These are phyloP conservation scores for Cotesia chilonis DNA, from an alignment of 1,140 invertebrate genomes.

Conservation along the genomic window DNA sequence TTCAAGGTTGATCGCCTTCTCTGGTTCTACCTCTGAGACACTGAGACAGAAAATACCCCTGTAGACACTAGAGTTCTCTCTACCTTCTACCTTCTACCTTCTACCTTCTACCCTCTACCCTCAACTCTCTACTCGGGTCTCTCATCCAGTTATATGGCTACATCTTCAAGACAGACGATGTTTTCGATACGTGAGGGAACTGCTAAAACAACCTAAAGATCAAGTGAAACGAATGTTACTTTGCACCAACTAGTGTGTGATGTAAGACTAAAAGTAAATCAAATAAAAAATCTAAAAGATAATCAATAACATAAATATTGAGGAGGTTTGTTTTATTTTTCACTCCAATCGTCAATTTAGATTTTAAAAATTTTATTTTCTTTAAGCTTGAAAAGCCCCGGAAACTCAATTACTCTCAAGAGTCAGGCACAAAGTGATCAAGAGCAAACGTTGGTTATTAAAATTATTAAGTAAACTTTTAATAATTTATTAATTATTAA, in stretches of 20 bases:
- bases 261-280: not conserved
- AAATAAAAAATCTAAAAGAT: not conserved
- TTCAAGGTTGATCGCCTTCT: not conserved
- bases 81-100: no score
- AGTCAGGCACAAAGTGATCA: no score
- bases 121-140: no score
- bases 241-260: constrained; percentile 1
- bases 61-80: not conserved
- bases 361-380: not conserved
- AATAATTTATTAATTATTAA: no score
- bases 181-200: constrained; percentile 11
- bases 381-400: not conserved
- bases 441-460: no score
- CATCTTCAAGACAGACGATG: constrained; percentile 5
- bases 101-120: no score
- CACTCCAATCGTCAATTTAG: no score
- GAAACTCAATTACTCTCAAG: no score
- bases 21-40: constrained; percentile 3
- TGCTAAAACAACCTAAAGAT: constrained; percentile 9
- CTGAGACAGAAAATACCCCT: constrained; percentile 4
- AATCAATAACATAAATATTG: no score
- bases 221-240: constrained; percentile 16
- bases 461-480: no score
- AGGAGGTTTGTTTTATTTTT: no score
- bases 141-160: not conserved